Evolutionary conservation across 2,113 vertebrate genomes (phyloP), one percentile per base, ranked within the genome.

Genomic region (Camelus dromedarius): DNA sequence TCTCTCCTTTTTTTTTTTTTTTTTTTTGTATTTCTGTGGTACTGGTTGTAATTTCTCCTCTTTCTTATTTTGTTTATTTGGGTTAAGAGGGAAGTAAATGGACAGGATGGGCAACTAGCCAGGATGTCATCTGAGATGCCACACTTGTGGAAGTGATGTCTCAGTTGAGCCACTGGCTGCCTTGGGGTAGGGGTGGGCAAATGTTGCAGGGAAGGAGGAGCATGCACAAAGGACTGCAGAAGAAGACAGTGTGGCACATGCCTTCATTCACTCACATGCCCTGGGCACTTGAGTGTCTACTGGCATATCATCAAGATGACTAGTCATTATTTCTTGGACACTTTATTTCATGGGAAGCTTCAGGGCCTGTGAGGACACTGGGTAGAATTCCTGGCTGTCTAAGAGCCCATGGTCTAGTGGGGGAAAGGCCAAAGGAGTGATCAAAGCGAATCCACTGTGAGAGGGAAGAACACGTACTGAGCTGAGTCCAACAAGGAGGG

Each of bases 221-320:
- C 22, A 8, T 16, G 12, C 12, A 3, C 32, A 56, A 81, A 85
- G 42, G 46, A 32, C 26, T 72, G 5, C 5, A 32, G 42, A 42
- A 77, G 42, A 86, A 64, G 46, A 87, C 30, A 62, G 1, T 3
- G 14, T 62, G 79, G 14, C 0, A 0, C 42, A 26, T 0, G 0
- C 35, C 16, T 50, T 42, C 32, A 1, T 30, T 24, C 35, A 75
- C 52, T 28, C 58, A 8, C 20, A 10, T 60, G n/a, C 69, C 46
- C 9, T 48, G 76, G 54, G 19, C 26, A 58, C 22, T n/a, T 26
- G 54, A 72, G 26, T 89, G 48, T 77, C 58, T 72, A 62, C 48
- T 50, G 56, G 42, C 2, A n/a, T 11, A 28, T 69, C 46, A n/a
- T 42, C 56, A 46, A 58, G 26, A 73, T 72, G 72, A 46, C 28